phyloP scores from a whole-genome alignment of 37 sponge, comb jelly and placozoan species.

The Aplysina aerophoba region DNA sequence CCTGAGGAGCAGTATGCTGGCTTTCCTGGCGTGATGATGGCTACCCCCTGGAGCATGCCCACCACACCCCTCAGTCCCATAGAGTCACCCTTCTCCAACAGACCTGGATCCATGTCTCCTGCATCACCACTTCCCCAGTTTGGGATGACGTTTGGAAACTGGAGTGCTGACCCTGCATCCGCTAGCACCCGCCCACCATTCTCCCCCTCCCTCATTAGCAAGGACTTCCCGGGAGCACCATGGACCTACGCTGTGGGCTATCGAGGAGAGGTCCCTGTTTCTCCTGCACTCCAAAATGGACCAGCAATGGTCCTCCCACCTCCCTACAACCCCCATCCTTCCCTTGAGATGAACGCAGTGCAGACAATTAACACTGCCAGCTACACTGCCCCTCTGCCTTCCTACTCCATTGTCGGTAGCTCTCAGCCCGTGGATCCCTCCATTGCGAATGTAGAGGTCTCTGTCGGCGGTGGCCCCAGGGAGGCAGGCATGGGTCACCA shows the following conservation, averaged over 20 bases:
- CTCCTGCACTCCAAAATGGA: not conserved
- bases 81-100: conserved; percentile 15
- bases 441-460: too few species aligned
- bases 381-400: too few species aligned
- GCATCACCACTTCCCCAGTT: conserved; percentile 76
- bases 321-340: not conserved
- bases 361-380: not conserved
- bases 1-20: conserved; percentile 44
- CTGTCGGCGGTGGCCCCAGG: too few species aligned
- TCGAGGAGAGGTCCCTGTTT: not conserved
- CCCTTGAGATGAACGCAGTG: not conserved
- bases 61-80: not conserved
- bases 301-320: not conserved
- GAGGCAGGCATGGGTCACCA: too few species aligned
- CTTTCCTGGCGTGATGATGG: conserved; percentile 12
- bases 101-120: conserved; percentile 13
- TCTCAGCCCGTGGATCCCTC: too few species aligned
- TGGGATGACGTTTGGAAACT: conserved; percentile 47
- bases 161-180: not conserved
- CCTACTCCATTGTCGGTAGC: too few species aligned
- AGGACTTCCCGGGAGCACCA: not conserved
- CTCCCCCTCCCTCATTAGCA: not conserved
- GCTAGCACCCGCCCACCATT: not conserved
- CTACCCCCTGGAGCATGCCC: conserved; percentile 4
- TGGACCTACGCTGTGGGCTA: not conserved